phyloP scores from a whole-genome alignment of 2,797 vertebrate genomes.

The Enteromius argenteus region DNA sequence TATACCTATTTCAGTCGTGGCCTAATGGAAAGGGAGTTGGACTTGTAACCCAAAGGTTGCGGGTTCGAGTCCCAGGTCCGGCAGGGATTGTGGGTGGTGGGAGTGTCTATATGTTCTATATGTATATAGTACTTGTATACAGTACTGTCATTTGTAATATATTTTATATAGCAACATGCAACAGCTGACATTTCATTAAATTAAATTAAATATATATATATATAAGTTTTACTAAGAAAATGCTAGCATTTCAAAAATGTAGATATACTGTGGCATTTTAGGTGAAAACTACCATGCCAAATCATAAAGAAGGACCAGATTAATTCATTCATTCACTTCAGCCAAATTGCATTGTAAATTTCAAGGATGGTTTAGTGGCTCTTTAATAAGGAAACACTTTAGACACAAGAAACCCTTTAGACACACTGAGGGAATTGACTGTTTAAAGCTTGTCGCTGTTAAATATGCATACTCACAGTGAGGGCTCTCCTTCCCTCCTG shows the following conservation, averaged over 20 bases:
- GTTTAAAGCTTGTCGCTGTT: not conserved
- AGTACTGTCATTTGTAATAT: not conserved
- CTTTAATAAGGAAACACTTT: constrained; percentile 15
- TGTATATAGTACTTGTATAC: not conserved
- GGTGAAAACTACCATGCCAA: not conserved
- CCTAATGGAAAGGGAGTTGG: no score
- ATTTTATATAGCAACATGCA: not conserved
- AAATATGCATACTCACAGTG: constrained; percentile 87
- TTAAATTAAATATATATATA: not conserved
- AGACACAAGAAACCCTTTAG: not conserved
- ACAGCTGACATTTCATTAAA: not conserved
- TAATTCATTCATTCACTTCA: not conserved
- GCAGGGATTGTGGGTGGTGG: no score
- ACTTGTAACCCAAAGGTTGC: no score
- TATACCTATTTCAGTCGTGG: no score
- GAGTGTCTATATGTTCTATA: no score
- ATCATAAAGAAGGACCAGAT: not conserved
- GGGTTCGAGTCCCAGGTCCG: no score
- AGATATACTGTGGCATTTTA: not conserved
- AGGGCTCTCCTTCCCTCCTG: constrained; percentile 91
- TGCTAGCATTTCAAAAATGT: not conserved
- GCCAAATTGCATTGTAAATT: not conserved
- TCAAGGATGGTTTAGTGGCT: not conserved
- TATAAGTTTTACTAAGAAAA: not conserved
- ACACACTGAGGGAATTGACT: not conserved